Evolutionary conservation across 1,140 invertebrate genomes (phyloP).

Genomic region (Euwallacea similis): DNA sequence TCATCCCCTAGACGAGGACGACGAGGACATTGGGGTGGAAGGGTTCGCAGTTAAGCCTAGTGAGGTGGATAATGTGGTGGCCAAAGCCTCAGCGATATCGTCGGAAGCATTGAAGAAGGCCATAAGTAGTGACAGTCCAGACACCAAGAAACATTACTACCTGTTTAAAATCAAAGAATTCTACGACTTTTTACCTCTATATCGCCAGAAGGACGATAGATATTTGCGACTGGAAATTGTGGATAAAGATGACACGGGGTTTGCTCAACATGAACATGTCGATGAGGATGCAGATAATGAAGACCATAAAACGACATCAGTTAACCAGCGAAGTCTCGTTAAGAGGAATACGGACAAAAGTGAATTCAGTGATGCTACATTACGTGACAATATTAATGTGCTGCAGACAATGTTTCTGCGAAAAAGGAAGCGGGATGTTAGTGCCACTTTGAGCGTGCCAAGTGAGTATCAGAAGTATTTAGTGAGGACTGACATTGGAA

Average conservation of each 20-base stretch:
- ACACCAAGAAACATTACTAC: conserved; percentile 29
- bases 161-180: conserved; percentile 29
- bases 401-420: conserved; percentile 11
- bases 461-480: neutral
- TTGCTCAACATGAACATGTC: neutral
- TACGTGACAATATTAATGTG: conserved; percentile 8
- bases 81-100: neutral
- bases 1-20: conserved; percentile 8
- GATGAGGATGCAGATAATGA: neutral
- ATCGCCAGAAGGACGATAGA: conserved; percentile 4
- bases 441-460: neutral
- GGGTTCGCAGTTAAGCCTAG: neutral
- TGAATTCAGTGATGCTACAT: conserved; percentile 4
- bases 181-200: conserved; percentile 29
- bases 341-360: conserved; percentile 17
- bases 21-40: conserved; percentile 8
- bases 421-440: conserved; percentile 16
- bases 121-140: neutral
- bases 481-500: conserved; percentile 19
- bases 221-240: conserved; percentile 24
- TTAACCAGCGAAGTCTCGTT: neutral
- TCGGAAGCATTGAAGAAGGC: neutral
- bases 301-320: neutral
- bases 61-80: neutral
- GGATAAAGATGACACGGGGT: conserved; percentile 10